Evolutionary conservation across 2,888 invertebrate species (phyloP).

Genomic region (Drosophila monieri): DNA sequence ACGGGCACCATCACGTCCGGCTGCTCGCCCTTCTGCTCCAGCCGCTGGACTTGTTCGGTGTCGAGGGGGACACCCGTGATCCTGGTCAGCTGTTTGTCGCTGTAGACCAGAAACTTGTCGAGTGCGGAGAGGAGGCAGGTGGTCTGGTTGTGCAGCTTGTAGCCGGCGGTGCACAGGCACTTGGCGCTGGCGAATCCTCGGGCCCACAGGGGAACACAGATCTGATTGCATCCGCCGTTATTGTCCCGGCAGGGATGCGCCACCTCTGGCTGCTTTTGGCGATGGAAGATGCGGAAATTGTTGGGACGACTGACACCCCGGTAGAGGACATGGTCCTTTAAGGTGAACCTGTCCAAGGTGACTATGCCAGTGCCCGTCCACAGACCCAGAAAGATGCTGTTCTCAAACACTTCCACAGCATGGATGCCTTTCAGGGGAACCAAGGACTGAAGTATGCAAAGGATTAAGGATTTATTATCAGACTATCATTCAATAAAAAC

Average conservation of each 20-base stretch:
- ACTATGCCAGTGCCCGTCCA: conserved; percentile 88
- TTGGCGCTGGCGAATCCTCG: conserved; percentile 85
- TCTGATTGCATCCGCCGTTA: conserved; percentile 90
- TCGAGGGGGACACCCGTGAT: conserved; percentile 87
- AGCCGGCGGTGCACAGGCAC: conserved; percentile 91
- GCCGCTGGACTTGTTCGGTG: conserved; percentile 71
- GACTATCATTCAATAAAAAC: neutral
- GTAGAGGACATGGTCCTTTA: conserved; percentile 84
- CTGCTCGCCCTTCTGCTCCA: conserved; percentile 62
- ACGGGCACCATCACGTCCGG: conserved; percentile 89
- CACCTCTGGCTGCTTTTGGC: conserved; percentile 90
- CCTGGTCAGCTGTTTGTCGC: conserved; percentile 88
- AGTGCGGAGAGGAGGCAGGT: conserved; percentile 87
- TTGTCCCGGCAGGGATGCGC: conserved; percentile 88
- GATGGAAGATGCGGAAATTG: conserved; percentile 90
- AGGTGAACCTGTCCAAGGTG: conserved; percentile 86
- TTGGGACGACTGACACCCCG: conserved; percentile 86
- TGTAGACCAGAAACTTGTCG: conserved; percentile 88
- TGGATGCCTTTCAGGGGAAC: conserved; percentile 85
- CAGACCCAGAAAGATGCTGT: conserved; percentile 89
- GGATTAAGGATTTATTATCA: neutral
- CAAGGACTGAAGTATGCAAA: conserved; percentile 61
- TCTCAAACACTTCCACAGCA: conserved; percentile 90
- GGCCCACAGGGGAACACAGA: conserved; percentile 89
- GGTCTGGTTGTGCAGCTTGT: conserved; percentile 85